phyloP scores from a whole-genome alignment of 2,797 vertebrate species.

The Pempheris klunzingeri region DNA sequence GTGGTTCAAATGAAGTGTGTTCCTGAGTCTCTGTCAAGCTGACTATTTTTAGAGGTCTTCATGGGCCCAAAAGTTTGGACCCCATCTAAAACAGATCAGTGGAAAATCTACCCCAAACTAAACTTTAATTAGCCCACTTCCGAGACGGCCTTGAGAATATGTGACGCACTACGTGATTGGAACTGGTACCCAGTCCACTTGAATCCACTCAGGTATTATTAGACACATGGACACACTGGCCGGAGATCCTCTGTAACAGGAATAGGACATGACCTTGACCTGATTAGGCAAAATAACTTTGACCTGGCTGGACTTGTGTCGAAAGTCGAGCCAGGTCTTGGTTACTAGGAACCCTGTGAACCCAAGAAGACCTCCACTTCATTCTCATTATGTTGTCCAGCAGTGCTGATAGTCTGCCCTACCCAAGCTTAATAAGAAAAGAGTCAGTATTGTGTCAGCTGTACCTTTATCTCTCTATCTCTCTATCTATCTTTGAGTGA shows the following conservation, averaged over 20 bases:
- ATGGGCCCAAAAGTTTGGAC: background rate
- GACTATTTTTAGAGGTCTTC: background rate
- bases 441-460: background rate
- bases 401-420: background rate
- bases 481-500: too few species aligned
- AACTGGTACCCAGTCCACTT: too few species aligned
- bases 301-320: background rate
- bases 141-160: background rate
- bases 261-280: background rate
- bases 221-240: too few species aligned
- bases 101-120: background rate
- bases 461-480: too few species aligned
- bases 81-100: background rate
- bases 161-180: background rate
- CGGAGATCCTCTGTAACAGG: background rate
- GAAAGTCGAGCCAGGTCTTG: background rate
- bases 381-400: background rate
- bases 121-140: background rate
- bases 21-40: background rate
- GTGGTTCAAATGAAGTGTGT: background rate
- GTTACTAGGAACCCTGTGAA: background rate
- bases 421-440: background rate
- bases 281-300: background rate
- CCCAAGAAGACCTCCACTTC: background rate
- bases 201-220: background rate